Base-by-base conservation (phyloP, 2,888 invertebrate species). In the Dynastes hyllus region DNA sequence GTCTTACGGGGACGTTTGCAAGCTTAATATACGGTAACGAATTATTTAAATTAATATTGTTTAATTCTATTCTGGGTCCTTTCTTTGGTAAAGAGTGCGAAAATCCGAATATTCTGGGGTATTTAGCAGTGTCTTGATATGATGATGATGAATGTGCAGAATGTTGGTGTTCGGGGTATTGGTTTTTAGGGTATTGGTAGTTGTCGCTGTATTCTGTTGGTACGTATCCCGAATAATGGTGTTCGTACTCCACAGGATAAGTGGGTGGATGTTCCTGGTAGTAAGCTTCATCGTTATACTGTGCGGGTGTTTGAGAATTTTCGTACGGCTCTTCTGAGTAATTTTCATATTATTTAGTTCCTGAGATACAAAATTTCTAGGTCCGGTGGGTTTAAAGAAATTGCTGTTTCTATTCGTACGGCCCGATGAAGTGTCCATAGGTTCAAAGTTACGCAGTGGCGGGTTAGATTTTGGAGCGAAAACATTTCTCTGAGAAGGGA, bases 371-470 rank as follows among this genome's bases (percentile, higher is more conserved):
- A 69, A 51, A 9, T 69, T 69, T 22, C 22, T 50, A 9, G 69
- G 69, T 50, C 69, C 69, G 1, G 22, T 69, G 2, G 4, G 45
- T 11, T 50, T 45, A 50, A 69, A 69, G 50, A 22, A 50, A 69
- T 50, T 45, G 1, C 2, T 2, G 22, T 50, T 69, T 50, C 45
- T 50, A 22, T 45, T 50, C 22, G 50, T 22, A 66, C 27, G 45
- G 9, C 32, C 50, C 3, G 69, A 69, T 69, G 51, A 50, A 2
- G 69, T 69, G 13, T 69, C 69, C 69, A 69, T 50, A 0, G 69
- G 69, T 27, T 69, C 22, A 50, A 50, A 29, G 29, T 29, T 29
- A 29, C 29, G 29, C 3, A 3, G 29, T 2, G 29, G 2, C 2
- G 29, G 29, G 29, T 29, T 29, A 29, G 2, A 2, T 1, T 29